Base-by-base conservation (phyloP, 2,113 vertebrate species). In the Notiomystis cincta region DNA sequence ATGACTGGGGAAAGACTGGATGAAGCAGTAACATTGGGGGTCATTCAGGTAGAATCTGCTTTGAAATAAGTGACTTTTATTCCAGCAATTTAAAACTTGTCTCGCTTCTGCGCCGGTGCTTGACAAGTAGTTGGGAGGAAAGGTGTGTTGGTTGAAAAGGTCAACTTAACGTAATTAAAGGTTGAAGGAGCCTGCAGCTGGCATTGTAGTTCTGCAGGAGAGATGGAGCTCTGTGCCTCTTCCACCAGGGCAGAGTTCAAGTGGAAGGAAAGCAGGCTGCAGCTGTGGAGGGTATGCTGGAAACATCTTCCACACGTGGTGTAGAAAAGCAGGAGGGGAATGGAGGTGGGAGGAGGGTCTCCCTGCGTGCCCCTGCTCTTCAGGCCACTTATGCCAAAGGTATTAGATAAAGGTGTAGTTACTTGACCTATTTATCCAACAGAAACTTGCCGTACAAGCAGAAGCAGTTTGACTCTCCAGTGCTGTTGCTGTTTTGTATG, bases 401-500 rank as follows among this genome's bases (percentile, higher is more conserved):
- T 66, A 16, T 77, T 81, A 95, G 94, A 95, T 96, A 95, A 92
- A 97, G 91, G 51, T 87, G 60, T 95, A 92, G 82, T 71, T 89
- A 58, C 91, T 66, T 96, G 94, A 93, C 96, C 94, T 97, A 93
- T 95, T 96, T 96, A 94, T 89, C 89, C 96, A 85, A 76, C 73
- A 94, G 93, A 94, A 93, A 93, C 94, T 89, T 76, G 93, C 78
- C 45, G 2, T 93, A 96, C 95, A 81, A 95, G 95, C 95, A 95
- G 40, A 87, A 95, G 96, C 94, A 89, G 96, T 96, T 91, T 92
- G 86, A 91, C 96, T 95, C 15, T 95, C 30, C 91, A 61, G 70
- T 22, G 45, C 88, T 90, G 91, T 65, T 96, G 87, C 61, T 94
- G 57, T 82, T 95, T 82, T 64, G 78, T 82, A 56, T 93, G 81